These are phyloP conservation scores for Potamilus streckersoni DNA, from an alignment of 1,140 invertebrate genomes.

Conservation along the genomic window DNA sequence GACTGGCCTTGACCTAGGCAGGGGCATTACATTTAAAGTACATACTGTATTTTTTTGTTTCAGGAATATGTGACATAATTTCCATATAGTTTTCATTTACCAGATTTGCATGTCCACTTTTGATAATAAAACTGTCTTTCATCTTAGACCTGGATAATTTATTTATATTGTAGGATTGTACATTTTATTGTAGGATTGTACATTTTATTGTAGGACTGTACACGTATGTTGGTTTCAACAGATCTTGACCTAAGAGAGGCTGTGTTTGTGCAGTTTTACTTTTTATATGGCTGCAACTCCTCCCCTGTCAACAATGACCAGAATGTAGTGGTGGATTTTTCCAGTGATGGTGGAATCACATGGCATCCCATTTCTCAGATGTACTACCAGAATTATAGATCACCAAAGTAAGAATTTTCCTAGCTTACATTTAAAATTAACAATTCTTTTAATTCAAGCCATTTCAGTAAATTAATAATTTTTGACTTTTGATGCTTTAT, in stretches of 20 bases:
- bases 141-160: too few species aligned
- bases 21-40: background rate
- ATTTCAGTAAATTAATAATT: background rate
- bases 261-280: conserved; percentile 68
- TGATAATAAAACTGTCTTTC: too few species aligned
- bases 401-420: conserved; percentile 48
- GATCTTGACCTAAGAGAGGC: conserved; percentile 66
- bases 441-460: background rate
- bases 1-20: background rate
- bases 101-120: too few species aligned
- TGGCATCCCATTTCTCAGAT: conserved; percentile 64
- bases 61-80: too few species aligned
- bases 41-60: background rate
- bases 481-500: too few species aligned
- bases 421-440: background rate
- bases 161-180: background rate
- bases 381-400: conserved; percentile 58
- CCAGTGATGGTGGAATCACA: conserved; percentile 59
- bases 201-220: conserved; percentile 61
- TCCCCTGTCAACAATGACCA: conserved; percentile 55
- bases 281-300: conserved; percentile 66
- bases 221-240: conserved; percentile 61
- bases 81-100: too few species aligned
- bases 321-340: conserved; percentile 63
- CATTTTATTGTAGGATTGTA: background rate